These are phyloP conservation scores for Nematostella vectensis DNA, from an alignment of 92 coral and sea anemone species.

Conservation along the genomic window DNA sequence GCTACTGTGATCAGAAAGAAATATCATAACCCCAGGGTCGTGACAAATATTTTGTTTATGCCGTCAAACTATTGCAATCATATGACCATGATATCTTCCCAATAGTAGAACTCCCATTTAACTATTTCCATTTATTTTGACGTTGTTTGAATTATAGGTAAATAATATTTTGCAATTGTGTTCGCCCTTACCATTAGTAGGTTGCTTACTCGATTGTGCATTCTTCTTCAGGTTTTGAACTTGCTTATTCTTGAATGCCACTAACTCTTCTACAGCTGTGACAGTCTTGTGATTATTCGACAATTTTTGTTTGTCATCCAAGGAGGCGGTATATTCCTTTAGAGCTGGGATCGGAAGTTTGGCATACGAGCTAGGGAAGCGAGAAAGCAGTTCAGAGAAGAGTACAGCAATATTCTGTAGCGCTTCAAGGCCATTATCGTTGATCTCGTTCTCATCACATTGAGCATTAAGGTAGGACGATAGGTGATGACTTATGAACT, in stretches of 20 bases:
- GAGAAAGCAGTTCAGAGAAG: constrained; percentile 46
- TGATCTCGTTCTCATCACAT: constrained; percentile 5
- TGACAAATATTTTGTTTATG: too few relatives aligned
- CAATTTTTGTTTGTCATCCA: too few relatives aligned
- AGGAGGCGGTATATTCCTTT: constrained; percentile 10
- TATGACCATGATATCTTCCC: too few relatives aligned
- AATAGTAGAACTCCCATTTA: too few relatives aligned
- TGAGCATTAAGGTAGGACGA: constrained; percentile 50
- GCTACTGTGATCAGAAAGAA: too few relatives aligned
- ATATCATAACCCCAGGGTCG: too few relatives aligned
- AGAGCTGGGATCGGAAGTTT: constrained; percentile 58
- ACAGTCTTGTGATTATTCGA: constrained; percentile 6
- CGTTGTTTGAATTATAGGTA: too few relatives aligned
- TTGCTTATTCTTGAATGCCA: constrained; percentile 38
- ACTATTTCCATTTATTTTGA: too few relatives aligned
- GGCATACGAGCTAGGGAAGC: constrained; percentile 53
- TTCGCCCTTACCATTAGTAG: too few relatives aligned
- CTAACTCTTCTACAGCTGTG: constrained; percentile 29
- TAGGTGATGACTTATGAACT: constrained; percentile 39
- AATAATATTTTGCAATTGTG: too few relatives aligned
- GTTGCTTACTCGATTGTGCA: too few relatives aligned
- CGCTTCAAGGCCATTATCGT: constrained; percentile 18
- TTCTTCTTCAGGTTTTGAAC: constrained; percentile 44
- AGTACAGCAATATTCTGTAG: constrained; percentile 41
- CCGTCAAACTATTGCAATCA: too few relatives aligned